phyloP scores from a whole-genome alignment of 2,797 vertebrate species.

The Orientallactaga sibirica region DNA sequence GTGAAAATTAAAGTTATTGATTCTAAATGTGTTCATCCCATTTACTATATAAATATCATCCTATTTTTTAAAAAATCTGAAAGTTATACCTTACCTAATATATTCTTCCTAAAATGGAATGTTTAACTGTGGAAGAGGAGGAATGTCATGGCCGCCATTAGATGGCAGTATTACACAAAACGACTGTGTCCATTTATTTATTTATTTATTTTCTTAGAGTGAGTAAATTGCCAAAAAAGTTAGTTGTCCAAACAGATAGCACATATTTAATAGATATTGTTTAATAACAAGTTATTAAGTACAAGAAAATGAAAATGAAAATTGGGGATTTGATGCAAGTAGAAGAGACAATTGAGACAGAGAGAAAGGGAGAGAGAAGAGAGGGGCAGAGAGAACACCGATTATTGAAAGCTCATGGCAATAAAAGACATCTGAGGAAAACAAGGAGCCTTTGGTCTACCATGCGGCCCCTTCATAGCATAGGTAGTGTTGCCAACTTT shows the following conservation, averaged over 20 bases:
- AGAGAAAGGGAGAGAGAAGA: background rate
- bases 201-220: too few species aligned
- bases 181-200: background rate
- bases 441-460: background rate
- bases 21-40: background rate
- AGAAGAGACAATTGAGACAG: background rate
- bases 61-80: background rate
- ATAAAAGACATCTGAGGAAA: background rate
- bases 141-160: slow-evolving; percentile 77
- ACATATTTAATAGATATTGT: background rate
- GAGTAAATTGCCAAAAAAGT: background rate
- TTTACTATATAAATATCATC: background rate
- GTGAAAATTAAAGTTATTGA: background rate
- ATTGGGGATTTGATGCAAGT: background rate
- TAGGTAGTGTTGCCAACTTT: background rate
- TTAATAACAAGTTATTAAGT: background rate
- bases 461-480: background rate
- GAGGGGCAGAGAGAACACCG: background rate
- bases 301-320: background rate
- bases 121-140: background rate
- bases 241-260: background rate
- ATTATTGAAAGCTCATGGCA: background rate
- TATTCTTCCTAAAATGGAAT: background rate
- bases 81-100: slow-evolving; percentile 26
- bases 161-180: slow-evolving; percentile 88